phyloP scores from a whole-genome alignment of 1,140 invertebrate genomes.

The Sycobia sp. region DNA sequence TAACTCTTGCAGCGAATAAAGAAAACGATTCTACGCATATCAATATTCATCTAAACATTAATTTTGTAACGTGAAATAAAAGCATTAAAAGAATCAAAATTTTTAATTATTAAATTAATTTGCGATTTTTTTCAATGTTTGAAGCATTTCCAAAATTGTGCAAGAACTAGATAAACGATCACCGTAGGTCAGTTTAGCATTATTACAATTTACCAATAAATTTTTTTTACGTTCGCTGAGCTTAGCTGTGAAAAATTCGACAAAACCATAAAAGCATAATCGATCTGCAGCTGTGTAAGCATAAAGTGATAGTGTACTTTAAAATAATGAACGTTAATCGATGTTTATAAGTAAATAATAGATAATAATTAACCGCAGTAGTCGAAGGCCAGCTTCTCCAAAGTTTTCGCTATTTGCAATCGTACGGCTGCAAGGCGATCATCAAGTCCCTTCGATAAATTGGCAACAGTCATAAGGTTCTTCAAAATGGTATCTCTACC shows the following conservation, averaged over 20 bases:
- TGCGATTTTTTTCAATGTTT: no score
- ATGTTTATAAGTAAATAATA: background rate
- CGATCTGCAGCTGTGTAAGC: constrained; percentile 34
- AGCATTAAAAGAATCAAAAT: no score
- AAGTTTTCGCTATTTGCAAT: constrained; percentile 34
- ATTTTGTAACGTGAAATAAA: no score
- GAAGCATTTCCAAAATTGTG: no score
- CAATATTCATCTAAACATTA: no score
- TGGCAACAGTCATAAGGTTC: constrained; percentile 33
- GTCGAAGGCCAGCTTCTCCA: constrained; percentile 38
- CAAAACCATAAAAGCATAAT: constrained; percentile 35
- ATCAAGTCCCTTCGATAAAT: constrained; percentile 37
- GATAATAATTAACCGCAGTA: constrained; percentile 1
- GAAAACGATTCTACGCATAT: no score
- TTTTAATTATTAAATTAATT: no score
- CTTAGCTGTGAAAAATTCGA: constrained; percentile 31
- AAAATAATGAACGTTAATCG: background rate
- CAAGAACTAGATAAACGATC: no score
- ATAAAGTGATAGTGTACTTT: background rate
- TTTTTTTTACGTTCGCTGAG: constrained; percentile 35
- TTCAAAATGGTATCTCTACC: constrained; percentile 41
- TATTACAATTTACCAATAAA: constrained; percentile 37
- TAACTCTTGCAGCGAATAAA: no score
- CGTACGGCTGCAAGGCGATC: constrained; percentile 38
- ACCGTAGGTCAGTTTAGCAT: no score